Conservation (phyloP, 2,797 vertebrate genomes). For the Myotis vivesi region DNA sequence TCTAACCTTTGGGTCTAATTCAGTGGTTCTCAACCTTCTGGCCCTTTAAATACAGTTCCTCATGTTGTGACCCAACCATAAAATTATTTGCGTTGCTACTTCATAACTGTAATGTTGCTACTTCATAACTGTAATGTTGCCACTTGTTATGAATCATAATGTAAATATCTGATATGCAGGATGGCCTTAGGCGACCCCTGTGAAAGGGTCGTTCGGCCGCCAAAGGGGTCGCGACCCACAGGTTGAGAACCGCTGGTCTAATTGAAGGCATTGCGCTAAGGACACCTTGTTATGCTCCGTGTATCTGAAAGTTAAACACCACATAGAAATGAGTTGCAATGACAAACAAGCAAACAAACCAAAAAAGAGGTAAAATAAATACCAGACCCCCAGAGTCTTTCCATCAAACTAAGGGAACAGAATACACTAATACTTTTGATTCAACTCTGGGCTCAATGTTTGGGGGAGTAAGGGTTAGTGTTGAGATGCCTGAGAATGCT, state of each 20-base stretch:
- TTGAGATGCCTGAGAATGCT: background rate
- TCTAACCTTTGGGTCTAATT: background rate
- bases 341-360: background rate
- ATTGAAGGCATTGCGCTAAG: background rate
- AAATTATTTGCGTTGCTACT: too few relatives aligned
- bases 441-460: background rate
- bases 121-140: too few relatives aligned
- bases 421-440: background rate
- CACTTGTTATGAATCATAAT: too few relatives aligned
- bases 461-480: background rate
- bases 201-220: too few relatives aligned
- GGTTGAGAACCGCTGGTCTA: background rate
- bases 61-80: too few relatives aligned
- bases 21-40: too few relatives aligned
- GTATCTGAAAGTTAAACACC: background rate
- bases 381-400: background rate
- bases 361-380: background rate
- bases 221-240: too few relatives aligned
- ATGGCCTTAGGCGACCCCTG: too few relatives aligned
- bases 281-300: background rate
- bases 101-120: too few relatives aligned
- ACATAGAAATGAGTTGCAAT: background rate
- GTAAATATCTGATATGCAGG: too few relatives aligned
- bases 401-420: background rate
- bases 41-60: too few relatives aligned